Evolutionary conservation across 2,888 invertebrate genomes (phyloP).

Genomic region (Helleia helle): DNA sequence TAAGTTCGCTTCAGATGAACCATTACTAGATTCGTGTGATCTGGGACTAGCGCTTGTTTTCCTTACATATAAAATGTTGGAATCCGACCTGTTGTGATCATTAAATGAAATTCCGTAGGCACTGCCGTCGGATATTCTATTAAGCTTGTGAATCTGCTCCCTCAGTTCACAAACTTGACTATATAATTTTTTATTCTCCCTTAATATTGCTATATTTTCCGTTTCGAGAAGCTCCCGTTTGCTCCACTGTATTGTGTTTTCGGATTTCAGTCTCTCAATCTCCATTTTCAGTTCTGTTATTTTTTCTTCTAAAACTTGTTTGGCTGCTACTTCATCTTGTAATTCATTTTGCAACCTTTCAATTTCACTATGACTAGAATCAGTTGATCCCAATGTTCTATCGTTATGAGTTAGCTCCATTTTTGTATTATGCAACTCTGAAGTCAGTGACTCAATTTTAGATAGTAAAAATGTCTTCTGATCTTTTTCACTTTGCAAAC

Average conservation of each 20-base stretch:
- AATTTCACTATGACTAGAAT: constrained; percentile 63
- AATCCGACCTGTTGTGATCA: constrained; percentile 41
- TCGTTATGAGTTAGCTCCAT: constrained; percentile 52
- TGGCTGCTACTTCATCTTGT: constrained; percentile 62
- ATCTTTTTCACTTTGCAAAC: constrained; percentile 55
- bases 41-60: constrained; percentile 57
- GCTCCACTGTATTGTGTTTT: constrained; percentile 96
- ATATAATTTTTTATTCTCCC: constrained; percentile 90
- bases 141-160: constrained; percentile 62
- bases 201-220: constrained; percentile 88
- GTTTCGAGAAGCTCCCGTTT: constrained; percentile 92
- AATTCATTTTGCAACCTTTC: constrained; percentile 60
- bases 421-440: constrained; percentile 54
- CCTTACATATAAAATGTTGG: constrained; percentile 53
- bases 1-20: constrained; percentile 57
- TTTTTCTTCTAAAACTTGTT: constrained; percentile 61
- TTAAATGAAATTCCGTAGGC: constrained; percentile 36
- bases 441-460: constrained; percentile 52
- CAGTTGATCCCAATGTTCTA: constrained; percentile 57
- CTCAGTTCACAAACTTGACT: constrained; percentile 60
- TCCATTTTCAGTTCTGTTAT: constrained; percentile 67
- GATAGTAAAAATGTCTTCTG: constrained; percentile 53
- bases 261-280: constrained; percentile 90
- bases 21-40: constrained; percentile 60
- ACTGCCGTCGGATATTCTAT: constrained; percentile 59